Base-by-base conservation (phyloP, 92 coral and sea anemone genomes). In the Galaxea fascicularis region DNA sequence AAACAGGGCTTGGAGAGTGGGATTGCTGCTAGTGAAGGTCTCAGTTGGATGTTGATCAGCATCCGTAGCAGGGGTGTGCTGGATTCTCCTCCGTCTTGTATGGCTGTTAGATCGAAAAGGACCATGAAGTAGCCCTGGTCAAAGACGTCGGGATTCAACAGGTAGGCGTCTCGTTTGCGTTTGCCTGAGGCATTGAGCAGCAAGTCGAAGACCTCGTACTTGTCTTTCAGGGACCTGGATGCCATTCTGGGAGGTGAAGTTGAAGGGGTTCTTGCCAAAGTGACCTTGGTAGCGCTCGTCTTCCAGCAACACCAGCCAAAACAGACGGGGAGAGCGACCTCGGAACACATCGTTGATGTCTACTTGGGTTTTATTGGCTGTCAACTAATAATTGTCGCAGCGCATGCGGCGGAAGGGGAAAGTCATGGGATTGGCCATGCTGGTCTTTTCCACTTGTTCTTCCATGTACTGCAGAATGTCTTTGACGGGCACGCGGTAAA, bases 21-120 rank as follows among this genome's bases (percentile, higher is more conserved):
- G 17, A 53, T 15, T 53, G 59, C 18, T n/a, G 18, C 18, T n/a
- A n/a, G n/a, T n/a, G n/a, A n/a, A n/a, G n/a, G n/a, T 1, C 24
- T 17, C 24, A 66, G 47, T 4, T 17, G 18, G 3, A 29, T 4
- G 25, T 29, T 29, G 24, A 66, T 41, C 24, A 29, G 11, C 22
- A 66, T 15, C 8, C 9, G 72, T 17, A 66, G 22, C 72, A 30
- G 10, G 21, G 72, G 72, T 7, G 72, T 66, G 72, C 24, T 31
- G 24, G 72, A 31, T 12, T 66, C 72, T 4, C 72, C 72, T 15
- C 72, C 72, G 13, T 66, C 72, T 66, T 66, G 72, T 11, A 66
- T 49, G 11, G 72, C 72, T 3, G 72, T 66, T 25, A 31, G 6
- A 16, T 66, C 72, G 6, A 66, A 66, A 49, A 49, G 72, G 6